These are phyloP conservation scores for Drosophila funebris DNA, from an alignment of 1,140 invertebrate genomes.

Conservation along the genomic window DNA sequence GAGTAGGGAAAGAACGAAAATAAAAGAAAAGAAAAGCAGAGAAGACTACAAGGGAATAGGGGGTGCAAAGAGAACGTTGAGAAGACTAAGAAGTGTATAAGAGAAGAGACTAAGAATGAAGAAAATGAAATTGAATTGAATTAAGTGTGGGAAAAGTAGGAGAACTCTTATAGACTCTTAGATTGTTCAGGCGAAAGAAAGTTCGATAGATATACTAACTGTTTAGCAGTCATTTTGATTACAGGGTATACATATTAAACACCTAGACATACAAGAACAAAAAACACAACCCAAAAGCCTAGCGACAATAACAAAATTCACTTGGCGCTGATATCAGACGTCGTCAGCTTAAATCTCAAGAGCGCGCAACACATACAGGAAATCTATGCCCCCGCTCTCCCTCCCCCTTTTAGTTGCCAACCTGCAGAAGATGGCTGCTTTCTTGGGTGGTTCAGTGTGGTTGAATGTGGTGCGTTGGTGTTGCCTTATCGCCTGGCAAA, in stretches of 20 bases:
- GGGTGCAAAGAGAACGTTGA: too few species aligned
- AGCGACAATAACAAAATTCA: constrained; percentile 19
- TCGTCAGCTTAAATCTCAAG: constrained; percentile 61
- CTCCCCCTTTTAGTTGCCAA: not conserved
- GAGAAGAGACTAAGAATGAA: too few species aligned
- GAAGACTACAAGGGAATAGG: too few species aligned
- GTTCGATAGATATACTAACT: too few species aligned
- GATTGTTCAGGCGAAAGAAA: too few species aligned
- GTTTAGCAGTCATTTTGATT: not conserved
- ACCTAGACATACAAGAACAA: constrained; percentile 4
- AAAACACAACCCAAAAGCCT: constrained; percentile 13
- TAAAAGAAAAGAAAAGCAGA: too few species aligned
- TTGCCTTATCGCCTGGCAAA: constrained; percentile 60
- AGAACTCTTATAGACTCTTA: too few species aligned
- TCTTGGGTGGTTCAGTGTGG: not conserved
- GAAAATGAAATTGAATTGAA: too few species aligned
- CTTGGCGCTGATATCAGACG: constrained; percentile 25
- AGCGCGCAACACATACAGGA: constrained; percentile 31
- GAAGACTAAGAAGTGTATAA: too few species aligned
- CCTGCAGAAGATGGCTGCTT: constrained; percentile 6
- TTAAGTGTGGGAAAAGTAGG: not conserved
- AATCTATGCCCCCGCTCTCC: not conserved
- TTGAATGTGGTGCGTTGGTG: too few species aligned
- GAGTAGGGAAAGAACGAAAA: too few species aligned
- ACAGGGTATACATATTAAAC: not conserved